Percentiles rank a stretch among this genome's conserved stretches.
These are phyloP conservation scores for Anoplius nigerrimus DNA, from an alignment of 2,888 invertebrate genomes.

Conservation along the genomic window DNA sequence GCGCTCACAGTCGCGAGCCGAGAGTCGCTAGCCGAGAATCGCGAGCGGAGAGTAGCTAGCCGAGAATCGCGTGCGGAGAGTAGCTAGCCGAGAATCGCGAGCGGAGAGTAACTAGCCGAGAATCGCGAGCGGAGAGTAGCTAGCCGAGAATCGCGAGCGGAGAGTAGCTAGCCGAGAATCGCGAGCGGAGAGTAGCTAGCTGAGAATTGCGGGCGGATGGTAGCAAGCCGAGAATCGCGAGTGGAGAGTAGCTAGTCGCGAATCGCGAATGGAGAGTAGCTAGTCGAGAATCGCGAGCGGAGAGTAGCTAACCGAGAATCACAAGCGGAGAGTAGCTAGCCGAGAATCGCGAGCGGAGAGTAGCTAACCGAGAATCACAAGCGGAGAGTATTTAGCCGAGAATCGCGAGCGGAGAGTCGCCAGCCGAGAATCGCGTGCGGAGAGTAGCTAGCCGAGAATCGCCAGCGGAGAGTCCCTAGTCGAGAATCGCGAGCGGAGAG, in stretches of 20 bases:
- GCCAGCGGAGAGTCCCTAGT: too few relatives aligned
- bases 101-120: conserved; percentile 41
- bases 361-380: too few relatives aligned
- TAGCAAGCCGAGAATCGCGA: conserved; percentile 27
- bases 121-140: conserved; percentile 7
- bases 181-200: not conserved
- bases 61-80: conserved; percentile 7
- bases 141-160: conserved; percentile 27
- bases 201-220: too few relatives aligned
- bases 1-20: conserved; percentile 26
- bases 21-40: not conserved
- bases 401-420: conserved; percentile 40
- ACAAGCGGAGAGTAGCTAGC: too few relatives aligned
- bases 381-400: too few relatives aligned
- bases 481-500: conserved; percentile 13
- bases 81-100: too few relatives aligned
- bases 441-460: not conserved
- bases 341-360: conserved; percentile 13
- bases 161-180: conserved; percentile 33
- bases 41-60: not conserved
- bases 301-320: not conserved
- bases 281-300: conserved; percentile 18
- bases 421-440: conserved; percentile 27
- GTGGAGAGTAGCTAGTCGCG: not conserved
- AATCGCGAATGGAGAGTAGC: too few relatives aligned